Base-by-base conservation (phyloP, 2,888 invertebrate genomes). In the Trichogramma evanescens region DNA sequence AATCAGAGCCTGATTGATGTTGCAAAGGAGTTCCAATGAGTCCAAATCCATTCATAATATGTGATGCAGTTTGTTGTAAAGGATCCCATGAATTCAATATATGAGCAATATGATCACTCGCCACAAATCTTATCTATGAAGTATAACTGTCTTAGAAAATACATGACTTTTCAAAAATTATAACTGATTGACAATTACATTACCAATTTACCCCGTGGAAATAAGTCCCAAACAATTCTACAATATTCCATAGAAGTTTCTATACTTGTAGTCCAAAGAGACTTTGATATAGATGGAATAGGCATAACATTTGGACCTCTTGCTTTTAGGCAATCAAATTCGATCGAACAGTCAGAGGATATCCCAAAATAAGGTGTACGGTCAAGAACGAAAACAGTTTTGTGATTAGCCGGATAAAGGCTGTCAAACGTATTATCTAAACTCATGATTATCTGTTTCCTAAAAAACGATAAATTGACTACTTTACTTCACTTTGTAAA, bases 231-330 rank as follows among this genome's bases (percentile, higher is more conserved):
- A 1, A 95, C 93, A 68, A 99, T 93, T 39, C 98, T 86, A 70
- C 95, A 94, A 75, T 97, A 98, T 78, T 99, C 99, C 62, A 97
- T 86, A 0, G 94, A 89, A 1, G 94, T 90, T 81, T 98, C 98
- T 0, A 97, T 92, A 67, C 92, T 91, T 72, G 93, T 95, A 0
- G 96, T 97, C 98, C 98, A 99, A 57, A 98, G 77, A 0, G 93
- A 91, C 79, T 98, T 98, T 64, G 88, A 88, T 63, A 97, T 89
- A 1, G 94, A 91, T 5, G 89, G 87, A 50, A 93, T 80, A 1
- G 88, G 89, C 58, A 89, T 88, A 68, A 87, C 84, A 56, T 87
- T 86, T n/a, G 86, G 83, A 1, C 85, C 83, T 58, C 76, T 70
- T 55, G 71, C 72, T 58, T 78, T 78, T 1, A 76, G 62, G 64